Conservation (phyloP, 2,113 vertebrate genomes). For the Ellobius talpinus region DNA sequence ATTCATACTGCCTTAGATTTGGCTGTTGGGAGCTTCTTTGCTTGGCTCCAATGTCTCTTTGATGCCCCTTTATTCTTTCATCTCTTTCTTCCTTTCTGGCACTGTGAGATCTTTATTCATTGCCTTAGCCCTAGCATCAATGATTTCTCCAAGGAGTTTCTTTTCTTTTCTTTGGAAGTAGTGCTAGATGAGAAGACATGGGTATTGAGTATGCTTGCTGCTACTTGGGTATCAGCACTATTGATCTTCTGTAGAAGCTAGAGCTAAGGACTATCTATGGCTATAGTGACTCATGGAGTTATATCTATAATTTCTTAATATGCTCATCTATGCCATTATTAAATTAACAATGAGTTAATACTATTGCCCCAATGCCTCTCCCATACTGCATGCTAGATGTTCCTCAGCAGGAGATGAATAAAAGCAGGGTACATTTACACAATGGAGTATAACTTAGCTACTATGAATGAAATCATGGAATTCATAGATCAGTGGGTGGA, state of each 20-base stretch:
- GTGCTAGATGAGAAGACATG: neutral
- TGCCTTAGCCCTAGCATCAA: neutral
- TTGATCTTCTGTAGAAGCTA: neutral
- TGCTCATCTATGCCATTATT: neutral
- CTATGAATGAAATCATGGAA: neutral
- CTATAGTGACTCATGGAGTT: neutral
- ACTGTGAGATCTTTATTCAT: neutral
- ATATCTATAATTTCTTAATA: neutral
- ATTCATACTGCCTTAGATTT: neutral
- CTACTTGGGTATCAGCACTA: neutral
- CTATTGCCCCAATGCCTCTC: neutral
- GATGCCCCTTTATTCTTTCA: neutral
- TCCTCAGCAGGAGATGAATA: neutral
- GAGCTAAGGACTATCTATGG: neutral
- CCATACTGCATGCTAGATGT: neutral
- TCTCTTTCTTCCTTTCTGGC: neutral
- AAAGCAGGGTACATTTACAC: neutral
- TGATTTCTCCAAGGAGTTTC: neutral
- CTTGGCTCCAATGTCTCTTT: neutral
- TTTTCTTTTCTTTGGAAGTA: neutral
- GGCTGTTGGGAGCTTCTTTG: neutral
- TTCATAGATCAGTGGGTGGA: neutral
- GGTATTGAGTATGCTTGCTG: neutral
- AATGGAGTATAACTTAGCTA: neutral
- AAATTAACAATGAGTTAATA: neutral